Percentiles rank a stretch among this genome's conserved stretches.
Conservation (phyloP, 2,113 vertebrate genomes). For the Campylorhamphus procurvoides region DNA sequence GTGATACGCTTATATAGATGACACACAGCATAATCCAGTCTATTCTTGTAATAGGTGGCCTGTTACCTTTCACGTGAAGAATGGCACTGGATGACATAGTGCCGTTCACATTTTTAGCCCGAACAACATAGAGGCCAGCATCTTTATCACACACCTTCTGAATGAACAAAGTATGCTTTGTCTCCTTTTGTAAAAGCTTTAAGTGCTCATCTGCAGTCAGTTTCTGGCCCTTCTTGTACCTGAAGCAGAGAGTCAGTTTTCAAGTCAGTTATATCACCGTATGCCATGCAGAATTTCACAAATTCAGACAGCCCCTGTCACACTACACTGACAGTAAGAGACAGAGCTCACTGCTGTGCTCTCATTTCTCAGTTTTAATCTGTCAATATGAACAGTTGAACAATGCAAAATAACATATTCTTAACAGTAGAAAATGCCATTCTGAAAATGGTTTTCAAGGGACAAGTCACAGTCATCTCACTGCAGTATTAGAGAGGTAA, state of each 20-base stretch:
- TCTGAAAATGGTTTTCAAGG: neutral
- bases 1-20: conserved; percentile 80
- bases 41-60: conserved; percentile 72
- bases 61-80: conserved; percentile 81
- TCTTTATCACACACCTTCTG: conserved; percentile 77
- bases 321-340: neutral
- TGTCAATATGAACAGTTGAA: neutral
- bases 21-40: conserved; percentile 85
- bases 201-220: conserved; percentile 79
- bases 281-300: neutral
- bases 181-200: conserved; percentile 83
- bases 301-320: neutral
- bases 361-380: neutral
- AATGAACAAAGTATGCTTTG: conserved; percentile 83
- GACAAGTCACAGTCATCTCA: neutral
- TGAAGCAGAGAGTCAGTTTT: conserved; percentile 85
- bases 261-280: conserved; percentile 66
- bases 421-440: neutral
- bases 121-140: conserved; percentile 80
- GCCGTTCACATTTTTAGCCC: conserved; percentile 74
- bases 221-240: conserved; percentile 88
- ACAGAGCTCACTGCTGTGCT: neutral
- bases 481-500: neutral
- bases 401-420: neutral
- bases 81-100: conserved; percentile 77